Base-by-base conservation (phyloP, 2,888 invertebrate species). In the Dryobotodes eremita region DNA sequence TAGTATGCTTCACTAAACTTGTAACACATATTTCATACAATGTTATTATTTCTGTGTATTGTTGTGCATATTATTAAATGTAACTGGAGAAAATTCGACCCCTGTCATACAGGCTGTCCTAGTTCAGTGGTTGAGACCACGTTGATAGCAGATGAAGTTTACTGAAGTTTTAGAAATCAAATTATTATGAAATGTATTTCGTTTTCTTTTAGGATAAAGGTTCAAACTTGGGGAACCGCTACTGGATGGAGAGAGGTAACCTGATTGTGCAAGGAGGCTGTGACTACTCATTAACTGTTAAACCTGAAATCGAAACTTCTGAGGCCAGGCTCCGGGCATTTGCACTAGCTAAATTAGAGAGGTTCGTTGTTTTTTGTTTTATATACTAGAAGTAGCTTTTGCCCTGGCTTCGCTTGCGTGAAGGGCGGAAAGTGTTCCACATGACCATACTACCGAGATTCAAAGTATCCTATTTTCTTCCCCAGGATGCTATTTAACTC, bases 211-310 rank as follows among this genome's bases (percentile, higher is more conserved):
- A 97, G 95, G 98, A 98, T 92, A 98, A 98, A 92, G 98, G 97
- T 31, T 97, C 97, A 36, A 98, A 98, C 87, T 96, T 98, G 57
- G 97, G 97, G 62, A 98, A 98, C 86, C 97, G 98, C 42, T 98
- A 98, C 93, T 98, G 98, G 98, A 97, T 98, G 94, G 98, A 98
- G 89, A 97, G 98, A 86, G 98, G 98, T 10, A 98, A 98, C 89
- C 97, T 98, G 17, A 97, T 98, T 17, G 98, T 98, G 1, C 98
- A 98, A 94, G 98, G 98, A 68, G 97, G 97, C 64, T 97, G 97
- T 89, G 98, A 98, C 94, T 98, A 98, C 94, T 98, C 98, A 0
- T 85, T 96, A 50, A 96, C 95, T 50, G 93, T 94, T 48, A 97
- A 97, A 89, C 97, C 96, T 75, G 97, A 97, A 71, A 97, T 97